Base-by-base conservation (phyloP, 2,888 invertebrate species). In the Stegophylla sp. region DNA sequence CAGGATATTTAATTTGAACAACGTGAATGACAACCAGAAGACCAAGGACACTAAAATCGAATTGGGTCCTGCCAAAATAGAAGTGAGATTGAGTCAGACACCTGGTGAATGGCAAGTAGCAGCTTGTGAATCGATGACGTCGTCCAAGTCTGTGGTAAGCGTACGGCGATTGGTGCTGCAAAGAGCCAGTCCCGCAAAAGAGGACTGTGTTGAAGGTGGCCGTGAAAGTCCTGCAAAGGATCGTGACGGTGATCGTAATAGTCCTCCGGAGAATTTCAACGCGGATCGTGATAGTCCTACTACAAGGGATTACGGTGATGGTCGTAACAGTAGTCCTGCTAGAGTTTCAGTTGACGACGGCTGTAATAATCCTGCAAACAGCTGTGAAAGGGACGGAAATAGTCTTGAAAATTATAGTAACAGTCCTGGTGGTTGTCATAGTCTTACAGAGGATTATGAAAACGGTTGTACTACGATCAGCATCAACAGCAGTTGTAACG, bases 31-130 rank as follows among this genome's bases (percentile, higher is more conserved):
- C 28, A 15, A 17, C 12, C n/a, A 13, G 3, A 48, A 51, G 48
- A 20, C 17, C 28, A 59, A 43, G 15, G 51, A 77, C 5, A 82
- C 79, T 10, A 81, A 69, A 23, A 20, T 83, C 23, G 83, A 83
- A 43, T 66, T 83, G 17, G 83, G 83, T 1, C 83, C 83, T 0
- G 83, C 83, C 13, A 81, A 83, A 64, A 81, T 83, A 3, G 81
- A 83, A 81, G 82, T 83, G 0, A 77, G 81, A 23, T 41, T 83
- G 26, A 74, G 73, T 2, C 71, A 17, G 23, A 71, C 79, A 5
- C 71, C 83, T 5, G 20, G 75, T 9, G 73, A 61, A 53, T 82
- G 81, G 82, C 73, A 82, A 51, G 72, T 82, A 3, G 66, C 77
- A 0, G 61, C 71, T 51, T 59, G 59, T 10, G 28, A 41, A 4